Conservation (phyloP, 2,888 invertebrate species). For the Neocrepidodera transversa region DNA sequence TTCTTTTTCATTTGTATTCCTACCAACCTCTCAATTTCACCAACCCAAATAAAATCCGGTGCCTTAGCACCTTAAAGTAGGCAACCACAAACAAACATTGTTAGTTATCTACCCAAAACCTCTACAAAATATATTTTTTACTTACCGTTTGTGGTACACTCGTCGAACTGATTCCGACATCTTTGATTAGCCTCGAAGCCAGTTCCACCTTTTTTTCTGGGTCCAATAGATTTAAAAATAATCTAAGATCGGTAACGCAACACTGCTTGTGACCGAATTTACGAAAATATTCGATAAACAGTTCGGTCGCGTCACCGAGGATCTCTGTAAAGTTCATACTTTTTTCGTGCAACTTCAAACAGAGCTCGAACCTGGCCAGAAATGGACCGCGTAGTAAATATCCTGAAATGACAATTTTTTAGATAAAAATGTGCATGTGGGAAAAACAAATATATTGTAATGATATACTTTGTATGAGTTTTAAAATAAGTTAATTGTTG, state of each 20-base stretch:
- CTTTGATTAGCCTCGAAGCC: constrained; percentile 67
- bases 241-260: constrained; percentile 82
- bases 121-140: background rate
- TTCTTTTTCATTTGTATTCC: too few species aligned
- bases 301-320: constrained; percentile 70
- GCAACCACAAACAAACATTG: too few species aligned
- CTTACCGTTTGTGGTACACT: constrained; percentile 69
- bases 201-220: constrained; percentile 67
- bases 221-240: constrained; percentile 76
- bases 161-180: constrained; percentile 70
- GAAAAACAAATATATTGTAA: too few species aligned
- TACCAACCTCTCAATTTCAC: too few species aligned
- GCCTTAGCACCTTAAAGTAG: too few species aligned
- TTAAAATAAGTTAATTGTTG: too few species aligned
- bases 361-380: constrained; percentile 81
- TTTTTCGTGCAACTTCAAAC: constrained; percentile 66
- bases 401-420: constrained; percentile 53
- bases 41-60: too few species aligned
- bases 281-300: constrained; percentile 79
- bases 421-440: too few species aligned
- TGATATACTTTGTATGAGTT: too few species aligned
- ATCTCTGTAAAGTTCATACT: constrained; percentile 64
- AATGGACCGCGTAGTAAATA: constrained; percentile 78
- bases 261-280: constrained; percentile 88
- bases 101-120: too few species aligned